Evolutionary conservation across 2,797 vertebrate species (phyloP), one percentile per base, ranked within the genome.

Genomic region (Gobio occitaniae): DNA sequence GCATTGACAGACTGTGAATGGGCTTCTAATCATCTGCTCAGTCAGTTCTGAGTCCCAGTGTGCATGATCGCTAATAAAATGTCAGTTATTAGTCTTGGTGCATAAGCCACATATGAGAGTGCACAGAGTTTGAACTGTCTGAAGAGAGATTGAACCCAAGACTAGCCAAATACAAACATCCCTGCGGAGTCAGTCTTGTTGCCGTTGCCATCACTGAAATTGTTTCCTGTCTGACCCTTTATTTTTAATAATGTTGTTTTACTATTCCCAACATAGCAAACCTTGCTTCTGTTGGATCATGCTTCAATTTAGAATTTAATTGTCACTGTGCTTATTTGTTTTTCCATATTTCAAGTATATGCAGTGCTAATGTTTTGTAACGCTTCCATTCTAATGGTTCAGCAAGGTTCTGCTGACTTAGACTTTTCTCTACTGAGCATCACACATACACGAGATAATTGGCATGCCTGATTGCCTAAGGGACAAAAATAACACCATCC

Each of bases 101-200:
- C 52, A 65, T 41, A 47, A 25, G 8, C 79, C 47, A 0, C 29
- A 48, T 89, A 84, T 92, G 92, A 86, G 92, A 93, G 90, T 84
- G 89, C 56, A 47, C 78, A 29, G n/a, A 94, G 90, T 93, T 93
- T 92, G 88, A 86, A 89, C 84, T 85, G 86, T 80, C 90, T 93
- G 93, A 72, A 32, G 11, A 80, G 78, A 92, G 82, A 90, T 87
- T 90, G 85, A 82, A 71, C 75, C 38, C 65, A 86, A 89, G 52
- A 78, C 66, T 77, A 86, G 80, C 71, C 86, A 86, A 87, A 90
- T 78, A 88, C 36, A 10, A 41, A 68, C 44, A 25, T 13, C 76
- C 61, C 69, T 44, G 80, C 87, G 29, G 44, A 78, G 90, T 89
- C 80, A 79, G 71, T 89, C 71, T 79, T 66, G 25, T 44, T 78